Evolutionary conservation across 37 sponge, comb jelly and placozoan species (phyloP).

Genomic region (Lycopodina hypogea): DNA sequence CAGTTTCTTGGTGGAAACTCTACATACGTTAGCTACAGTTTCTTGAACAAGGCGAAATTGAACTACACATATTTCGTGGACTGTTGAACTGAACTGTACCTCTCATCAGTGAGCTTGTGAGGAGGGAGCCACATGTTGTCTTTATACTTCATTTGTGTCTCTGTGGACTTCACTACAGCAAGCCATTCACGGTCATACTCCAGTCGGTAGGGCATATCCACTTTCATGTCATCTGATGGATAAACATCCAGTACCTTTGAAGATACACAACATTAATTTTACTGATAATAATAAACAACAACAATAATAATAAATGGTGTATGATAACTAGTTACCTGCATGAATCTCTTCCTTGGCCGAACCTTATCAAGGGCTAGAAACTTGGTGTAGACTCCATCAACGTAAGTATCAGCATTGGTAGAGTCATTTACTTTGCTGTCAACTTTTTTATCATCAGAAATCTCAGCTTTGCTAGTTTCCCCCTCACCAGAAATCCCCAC

Average conservation of each 20-base stretch:
- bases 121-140: constrained; percentile 37
- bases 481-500: too few species aligned
- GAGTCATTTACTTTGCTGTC: neutral
- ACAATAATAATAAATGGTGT: neutral
- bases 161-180: constrained; percentile 65
- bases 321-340: constrained; percentile 61
- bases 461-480: too few species aligned
- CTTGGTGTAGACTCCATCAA: constrained; percentile 25
- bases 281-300: neutral
- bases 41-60: too few species aligned
- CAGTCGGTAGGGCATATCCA: constrained; percentile 38
- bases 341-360: constrained; percentile 73
- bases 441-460: too few species aligned
- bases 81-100: too few species aligned
- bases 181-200: constrained; percentile 87
- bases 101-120: constrained; percentile 14
- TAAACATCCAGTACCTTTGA: constrained; percentile 48
- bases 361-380: constrained; percentile 96
- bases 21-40: too few species aligned
- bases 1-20: too few species aligned
- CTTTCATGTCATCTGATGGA: neutral
- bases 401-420: too few species aligned
- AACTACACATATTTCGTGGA: too few species aligned
- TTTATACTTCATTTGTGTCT: constrained; percentile 37
- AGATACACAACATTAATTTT: neutral